A percentile compares a stretch with the other conserved stretches of the same genome.
These are phyloP conservation scores for Trachythela sp. DNA, from an alignment of 64 coral and sea anemone genomes.

Conservation along the genomic window DNA sequence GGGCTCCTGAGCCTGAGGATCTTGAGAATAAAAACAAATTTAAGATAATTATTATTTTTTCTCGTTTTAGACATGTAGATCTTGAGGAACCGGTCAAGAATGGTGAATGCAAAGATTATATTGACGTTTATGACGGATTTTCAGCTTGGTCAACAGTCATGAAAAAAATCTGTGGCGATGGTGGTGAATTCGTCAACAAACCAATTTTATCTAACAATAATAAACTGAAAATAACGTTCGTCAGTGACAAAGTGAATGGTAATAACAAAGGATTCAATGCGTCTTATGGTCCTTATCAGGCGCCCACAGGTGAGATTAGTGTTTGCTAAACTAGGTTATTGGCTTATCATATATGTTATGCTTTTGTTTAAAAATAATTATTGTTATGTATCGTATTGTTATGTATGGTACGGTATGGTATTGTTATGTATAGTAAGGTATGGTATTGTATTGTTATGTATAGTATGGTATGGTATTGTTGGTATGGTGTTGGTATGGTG, in stretches of 20 bases:
- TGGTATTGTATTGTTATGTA: too few species aligned
- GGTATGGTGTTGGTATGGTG: too few species aligned
- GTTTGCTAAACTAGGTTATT: background rate
- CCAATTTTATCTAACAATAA: background rate
- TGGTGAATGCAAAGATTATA: background rate
- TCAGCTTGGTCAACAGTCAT: background rate
- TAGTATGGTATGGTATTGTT: too few species aligned
- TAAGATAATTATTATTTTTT: background rate
- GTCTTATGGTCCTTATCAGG: background rate
- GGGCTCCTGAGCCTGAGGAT: background rate
- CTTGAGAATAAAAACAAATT: too few species aligned
- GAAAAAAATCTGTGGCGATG: background rate
- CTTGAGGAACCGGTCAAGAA: background rate
- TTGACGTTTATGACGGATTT: background rate
- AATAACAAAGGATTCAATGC: background rate
- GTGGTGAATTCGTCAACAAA: background rate
- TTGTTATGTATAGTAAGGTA: too few species aligned
- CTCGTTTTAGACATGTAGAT: background rate
- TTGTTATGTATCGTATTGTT: too few species aligned
- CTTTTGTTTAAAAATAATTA: too few species aligned
- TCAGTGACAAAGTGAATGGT: background rate
- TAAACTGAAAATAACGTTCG: background rate
- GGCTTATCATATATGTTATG: too few species aligned
- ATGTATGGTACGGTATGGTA: too few species aligned
- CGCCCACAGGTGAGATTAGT: background rate